Base-by-base conservation (phyloP, 2,888 invertebrate species). In the Diloba caeruleocephala region DNA sequence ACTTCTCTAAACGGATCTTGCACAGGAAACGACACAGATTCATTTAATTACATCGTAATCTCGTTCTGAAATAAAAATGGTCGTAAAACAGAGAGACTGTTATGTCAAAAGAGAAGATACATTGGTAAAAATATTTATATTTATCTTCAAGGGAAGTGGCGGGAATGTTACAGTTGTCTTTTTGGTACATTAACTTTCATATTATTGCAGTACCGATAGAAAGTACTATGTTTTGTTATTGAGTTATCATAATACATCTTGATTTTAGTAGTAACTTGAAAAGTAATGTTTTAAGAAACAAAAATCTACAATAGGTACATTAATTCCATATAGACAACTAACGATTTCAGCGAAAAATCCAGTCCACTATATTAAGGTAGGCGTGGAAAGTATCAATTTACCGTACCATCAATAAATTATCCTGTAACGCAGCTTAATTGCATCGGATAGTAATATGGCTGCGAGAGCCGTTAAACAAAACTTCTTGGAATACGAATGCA, bases 401-500 rank as follows among this genome's bases (percentile, higher is more conserved):
- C 43, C 50, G 37, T 49, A 56, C 23, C 44, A 57, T 4, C 57
- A 58, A 67, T 64, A 59, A 64, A 70, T 70, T 74, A 74, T 72
- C 62, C 68, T 73, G 72, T 69, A 76, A 68, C 71, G 73, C 71
- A 70, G 61, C 72, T 76, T 80, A 78, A 81, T 81, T 78, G 67
- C 74, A 74, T 69, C 66, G 51, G 61, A 57, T 58, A 51, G 51
- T 71, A 76, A 70, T 59, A 78, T 76, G 65, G 68, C 66, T 46
- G 63, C 43, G 63, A 71, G 62, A 60, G 60, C 61, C 61, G 61
- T 62, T 62, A 61, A 75, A 78, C 74, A 73, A 82, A 84, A 81
- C 74, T 83, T 85, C 87, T 76, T 62, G 78, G 83, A 87, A 85
- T 76, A 80, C 81, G 78, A 78, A 82, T 79, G 79, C 81, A 79